Conservation (phyloP, 2,113 vertebrate species). For the Egretta garzetta region DNA sequence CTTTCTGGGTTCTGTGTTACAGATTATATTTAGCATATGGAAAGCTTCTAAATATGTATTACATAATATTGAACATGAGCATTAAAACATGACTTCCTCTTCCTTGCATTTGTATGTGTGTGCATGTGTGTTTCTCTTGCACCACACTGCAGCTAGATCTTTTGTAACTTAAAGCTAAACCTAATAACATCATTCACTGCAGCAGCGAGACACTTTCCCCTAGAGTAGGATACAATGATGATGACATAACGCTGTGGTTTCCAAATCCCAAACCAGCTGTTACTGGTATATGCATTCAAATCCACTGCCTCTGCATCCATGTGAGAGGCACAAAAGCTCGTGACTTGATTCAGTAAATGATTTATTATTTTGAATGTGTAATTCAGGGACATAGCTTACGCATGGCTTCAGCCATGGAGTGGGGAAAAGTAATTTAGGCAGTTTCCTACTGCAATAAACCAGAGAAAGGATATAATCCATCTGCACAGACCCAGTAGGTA, state of each 20-base stretch:
- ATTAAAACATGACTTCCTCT: background rate
- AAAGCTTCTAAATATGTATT: background rate
- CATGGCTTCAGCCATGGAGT: constrained; percentile 12
- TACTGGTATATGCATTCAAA: constrained; percentile 29
- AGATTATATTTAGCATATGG: background rate
- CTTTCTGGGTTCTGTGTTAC: background rate
- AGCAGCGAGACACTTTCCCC: constrained; percentile 8
- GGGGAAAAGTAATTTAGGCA: background rate
- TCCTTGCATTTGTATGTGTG: background rate
- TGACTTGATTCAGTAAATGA: constrained; percentile 47
- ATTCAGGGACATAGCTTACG: background rate
- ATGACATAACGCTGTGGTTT: constrained; percentile 48
- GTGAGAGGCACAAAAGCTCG: background rate
- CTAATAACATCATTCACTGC: constrained; percentile 16
- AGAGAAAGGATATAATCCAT: background rate
- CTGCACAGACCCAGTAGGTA: background rate
- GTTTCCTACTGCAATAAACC: constrained; percentile 3
- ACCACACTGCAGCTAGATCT: background rate
- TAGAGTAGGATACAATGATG: background rate
- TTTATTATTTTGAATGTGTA: constrained; percentile 55
- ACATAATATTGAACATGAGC: background rate
- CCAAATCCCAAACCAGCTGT: constrained; percentile 63
- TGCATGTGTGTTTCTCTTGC: background rate
- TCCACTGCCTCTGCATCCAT: background rate
- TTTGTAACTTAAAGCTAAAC: constrained; percentile 3